Conservation (phyloP, 2,113 vertebrate genomes). For the Coracopsis vasa region DNA sequence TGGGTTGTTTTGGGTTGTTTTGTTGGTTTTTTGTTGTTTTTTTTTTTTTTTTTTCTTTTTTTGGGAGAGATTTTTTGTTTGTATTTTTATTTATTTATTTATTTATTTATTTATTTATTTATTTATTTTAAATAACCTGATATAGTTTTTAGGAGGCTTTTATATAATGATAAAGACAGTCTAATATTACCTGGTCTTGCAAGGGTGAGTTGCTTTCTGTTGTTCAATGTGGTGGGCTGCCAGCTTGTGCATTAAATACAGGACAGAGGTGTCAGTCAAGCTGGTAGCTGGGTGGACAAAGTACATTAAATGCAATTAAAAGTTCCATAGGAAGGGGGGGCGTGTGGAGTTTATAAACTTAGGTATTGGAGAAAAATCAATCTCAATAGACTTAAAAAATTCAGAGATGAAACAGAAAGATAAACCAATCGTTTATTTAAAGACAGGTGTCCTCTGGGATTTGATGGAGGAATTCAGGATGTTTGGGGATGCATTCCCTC, state of each 20-base stretch:
- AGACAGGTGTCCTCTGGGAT: neutral
- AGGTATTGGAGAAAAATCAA: neutral
- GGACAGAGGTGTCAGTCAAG: neutral
- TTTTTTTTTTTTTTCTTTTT: too few relatives aligned
- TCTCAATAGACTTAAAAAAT: neutral
- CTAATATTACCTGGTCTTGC: neutral
- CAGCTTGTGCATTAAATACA: rapidly evolving
- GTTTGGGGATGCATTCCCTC: neutral
- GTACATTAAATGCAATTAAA: neutral
- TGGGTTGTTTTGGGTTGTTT: neutral
- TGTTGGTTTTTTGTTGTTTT: too few relatives aligned
- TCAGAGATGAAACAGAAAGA: neutral
- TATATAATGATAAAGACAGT: neutral
- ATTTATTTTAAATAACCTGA: neutral
- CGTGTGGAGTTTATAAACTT: neutral
- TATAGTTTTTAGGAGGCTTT: neutral
- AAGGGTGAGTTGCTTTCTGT: neutral
- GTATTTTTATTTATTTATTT: neutral
- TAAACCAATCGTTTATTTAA: neutral
- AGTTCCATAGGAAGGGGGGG: rapidly evolving
- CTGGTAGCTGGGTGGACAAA: neutral
- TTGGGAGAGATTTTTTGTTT: neutral
- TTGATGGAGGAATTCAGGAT: neutral
- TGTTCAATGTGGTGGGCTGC: neutral
- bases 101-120: too few relatives aligned